Evolutionary conservation across 1,140 invertebrate genomes (phyloP), one percentile per base, ranked within the genome.

Genomic region (Pseudomyrmex dendroicus): DNA sequence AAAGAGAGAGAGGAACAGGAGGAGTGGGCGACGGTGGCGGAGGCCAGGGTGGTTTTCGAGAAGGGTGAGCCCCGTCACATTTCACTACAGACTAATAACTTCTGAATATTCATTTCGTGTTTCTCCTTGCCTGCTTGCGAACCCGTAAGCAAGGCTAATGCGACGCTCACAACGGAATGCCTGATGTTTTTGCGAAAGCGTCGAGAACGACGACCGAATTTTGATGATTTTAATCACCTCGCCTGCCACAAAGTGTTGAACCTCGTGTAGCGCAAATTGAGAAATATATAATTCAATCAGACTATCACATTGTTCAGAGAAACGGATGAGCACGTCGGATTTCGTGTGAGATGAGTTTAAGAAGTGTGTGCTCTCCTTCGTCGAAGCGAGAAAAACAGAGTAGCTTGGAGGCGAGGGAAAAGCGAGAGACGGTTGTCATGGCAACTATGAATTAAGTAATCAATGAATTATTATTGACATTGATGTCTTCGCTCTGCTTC

Each of bases 91-190:
- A 94, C 94, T 94, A 94, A 94, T 94, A 94, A 94, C 94, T 94
- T 94, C 93, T 94, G 94, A 94, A 94, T 94, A 94, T 94, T 94
- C 94, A 94, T 94, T 94, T 94, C 93, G 91, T 93, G 94, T 94
- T 94, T 93, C 92, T 91, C 90, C 90, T 91, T 90, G 89, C 89
- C 89, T 89, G 88, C 90, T 90, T 87, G 87, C 85, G 84, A 84
- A 89, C 84, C 92, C 89, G 91, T 93, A 93, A 93, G 93, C 93
- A 94, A 91, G 90, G 90, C 91, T 94, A 93, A 93, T 92, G 93
- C 93, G 90, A 90, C 92, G 84, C 90, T 93, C 91, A 93, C 91
- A 93, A 90, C 91, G 90, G 76, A 72, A 80, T 86, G 44, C 22
- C 17, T 44, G 22, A 74, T 46, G 73, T 52, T 67, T 17, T 15